Percentiles rank a stretch among this genome's conserved stretches.
Conservation (phyloP, 2,888 invertebrate species). For the Arrhopalites spinosus region DNA sequence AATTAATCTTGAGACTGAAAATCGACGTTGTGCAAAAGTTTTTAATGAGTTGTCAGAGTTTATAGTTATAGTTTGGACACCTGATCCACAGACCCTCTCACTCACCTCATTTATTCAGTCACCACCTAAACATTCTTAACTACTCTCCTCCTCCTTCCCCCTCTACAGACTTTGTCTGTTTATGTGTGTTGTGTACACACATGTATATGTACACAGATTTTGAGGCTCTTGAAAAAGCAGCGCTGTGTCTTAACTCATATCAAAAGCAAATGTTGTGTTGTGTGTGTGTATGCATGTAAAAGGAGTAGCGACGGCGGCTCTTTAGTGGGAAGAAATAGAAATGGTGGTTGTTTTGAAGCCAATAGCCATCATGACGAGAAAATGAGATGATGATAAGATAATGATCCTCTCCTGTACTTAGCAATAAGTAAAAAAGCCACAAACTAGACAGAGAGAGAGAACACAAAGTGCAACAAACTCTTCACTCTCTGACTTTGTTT, state of each 20-base stretch:
- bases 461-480: conserved; percentile 28
- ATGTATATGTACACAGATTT: too few relatives aligned
- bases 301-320: neutral
- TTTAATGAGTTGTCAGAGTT: conserved; percentile 42
- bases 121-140: neutral
- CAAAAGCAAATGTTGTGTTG: too few relatives aligned
- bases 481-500: conserved; percentile 21
- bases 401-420: conserved; percentile 9
- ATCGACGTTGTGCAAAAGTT: conserved; percentile 37
- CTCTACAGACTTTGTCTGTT: neutral
- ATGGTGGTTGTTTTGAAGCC: neutral
- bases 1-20: too few relatives aligned
- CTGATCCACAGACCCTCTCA: conserved; percentile 22
- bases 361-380: conserved; percentile 27
- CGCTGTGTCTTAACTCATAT: too few relatives aligned
- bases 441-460: neutral
- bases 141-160: neutral
- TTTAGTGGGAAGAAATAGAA: neutral
- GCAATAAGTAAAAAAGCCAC: neutral
- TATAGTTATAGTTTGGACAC: conserved; percentile 39
- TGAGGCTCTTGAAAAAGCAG: too few relatives aligned
- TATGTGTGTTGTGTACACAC: neutral
- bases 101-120: conserved; percentile 34
- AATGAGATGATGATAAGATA: conserved; percentile 37
- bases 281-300: neutral